Conservation (phyloP, 2,113 vertebrate genomes). For the Symphodus melops region DNA sequence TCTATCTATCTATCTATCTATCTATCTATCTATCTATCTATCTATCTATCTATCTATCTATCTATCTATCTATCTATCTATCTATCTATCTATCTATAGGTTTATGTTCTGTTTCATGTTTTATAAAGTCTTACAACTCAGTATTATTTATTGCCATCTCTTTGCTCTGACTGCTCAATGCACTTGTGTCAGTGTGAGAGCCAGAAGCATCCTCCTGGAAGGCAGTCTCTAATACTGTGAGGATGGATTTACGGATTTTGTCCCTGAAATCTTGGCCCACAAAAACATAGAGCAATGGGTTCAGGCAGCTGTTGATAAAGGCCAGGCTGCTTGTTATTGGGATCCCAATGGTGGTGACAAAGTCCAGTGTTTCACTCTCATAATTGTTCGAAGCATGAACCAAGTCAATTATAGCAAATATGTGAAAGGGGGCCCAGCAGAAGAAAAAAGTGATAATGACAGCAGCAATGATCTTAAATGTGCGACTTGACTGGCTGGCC, state of each 20-base stretch:
- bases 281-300: conserved; percentile 87
- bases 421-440: conserved; percentile 91
- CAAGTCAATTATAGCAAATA: conserved; percentile 82
- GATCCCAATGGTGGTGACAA: conserved; percentile 72
- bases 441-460: conserved; percentile 89
- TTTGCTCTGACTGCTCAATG: conserved; percentile 77
- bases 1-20: too few species aligned
- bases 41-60: too few species aligned
- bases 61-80: too few species aligned
- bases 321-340: conserved; percentile 82
- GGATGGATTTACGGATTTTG: conserved; percentile 82
- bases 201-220: conserved; percentile 82
- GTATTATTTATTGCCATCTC: conserved; percentile 68
- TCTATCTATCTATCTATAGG: too few species aligned
- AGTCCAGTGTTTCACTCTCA: conserved; percentile 58
- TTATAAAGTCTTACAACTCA: not conserved
- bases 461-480: conserved; percentile 89
- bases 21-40: too few species aligned
- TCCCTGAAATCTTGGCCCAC: conserved; percentile 87
- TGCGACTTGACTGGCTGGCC: conserved; percentile 81
- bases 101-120: too few species aligned
- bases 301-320: conserved; percentile 86
- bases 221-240: conserved; percentile 80
- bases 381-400: conserved; percentile 58
- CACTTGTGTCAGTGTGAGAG: conserved; percentile 80